Evolutionary conservation across 2,888 invertebrate species (phyloP).

Genomic region (Calliphora vomitoria): DNA sequence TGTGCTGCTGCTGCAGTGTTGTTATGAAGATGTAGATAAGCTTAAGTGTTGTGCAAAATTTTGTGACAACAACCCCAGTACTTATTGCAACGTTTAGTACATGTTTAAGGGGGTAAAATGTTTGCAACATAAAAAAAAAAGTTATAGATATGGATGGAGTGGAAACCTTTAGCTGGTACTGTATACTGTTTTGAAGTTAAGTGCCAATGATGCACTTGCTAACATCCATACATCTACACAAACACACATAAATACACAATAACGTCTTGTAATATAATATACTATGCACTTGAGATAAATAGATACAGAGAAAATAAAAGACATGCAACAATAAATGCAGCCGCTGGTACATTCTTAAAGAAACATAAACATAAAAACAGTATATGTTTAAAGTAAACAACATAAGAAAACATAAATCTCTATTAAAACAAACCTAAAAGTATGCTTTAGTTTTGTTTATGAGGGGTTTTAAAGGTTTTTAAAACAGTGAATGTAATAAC

Average conservation of each 20-base stretch:
- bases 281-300: conserved; percentile 61
- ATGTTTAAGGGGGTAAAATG: conserved; percentile 66
- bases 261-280: conserved; percentile 30
- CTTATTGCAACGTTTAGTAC: conserved; percentile 70
- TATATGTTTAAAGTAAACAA: not conserved
- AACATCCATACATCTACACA: not conserved
- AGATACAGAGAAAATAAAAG: conserved; percentile 53
- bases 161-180: conserved; percentile 54
- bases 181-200: conserved; percentile 65
- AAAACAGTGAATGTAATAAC: too few relatives aligned
- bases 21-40: conserved; percentile 69
- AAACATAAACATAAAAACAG: conserved; percentile 11
- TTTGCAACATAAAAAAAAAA: conserved; percentile 28
- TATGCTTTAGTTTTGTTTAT: not conserved
- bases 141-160: conserved; percentile 19
- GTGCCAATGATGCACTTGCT: conserved; percentile 69
- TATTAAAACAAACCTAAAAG: conserved; percentile 5
- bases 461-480: not conserved
- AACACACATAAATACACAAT: conserved; percentile 15
- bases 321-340: conserved; percentile 53
- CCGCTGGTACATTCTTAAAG: conserved; percentile 45
- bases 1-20: conserved; percentile 30
- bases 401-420: not conserved
- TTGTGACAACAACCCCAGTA: conserved; percentile 72
- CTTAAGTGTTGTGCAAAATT: conserved; percentile 72